A percentile compares a stretch with the other conserved stretches of the same genome.
These are phyloP conservation scores for Iphiclides podalirius DNA, from an alignment of 2,888 invertebrate species.

Conservation along the genomic window DNA sequence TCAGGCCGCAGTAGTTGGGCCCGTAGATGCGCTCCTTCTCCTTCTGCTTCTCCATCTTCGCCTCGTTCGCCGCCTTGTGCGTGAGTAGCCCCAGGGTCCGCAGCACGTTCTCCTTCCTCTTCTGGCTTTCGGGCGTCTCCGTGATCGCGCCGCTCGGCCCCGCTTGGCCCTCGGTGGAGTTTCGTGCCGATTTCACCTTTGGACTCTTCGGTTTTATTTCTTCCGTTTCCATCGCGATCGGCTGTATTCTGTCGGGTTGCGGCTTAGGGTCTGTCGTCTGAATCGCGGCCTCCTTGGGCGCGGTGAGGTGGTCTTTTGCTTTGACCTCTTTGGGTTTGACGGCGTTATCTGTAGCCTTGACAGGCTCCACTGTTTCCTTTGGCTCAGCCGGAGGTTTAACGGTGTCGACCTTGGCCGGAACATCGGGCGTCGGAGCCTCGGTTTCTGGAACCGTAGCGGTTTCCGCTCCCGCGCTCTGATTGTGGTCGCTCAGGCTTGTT, in stretches of 20 bases:
- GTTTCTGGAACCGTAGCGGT: slow-evolving; percentile 21
- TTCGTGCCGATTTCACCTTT: slow-evolving; percentile 51
- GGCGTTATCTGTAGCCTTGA: slow-evolving; percentile 25
- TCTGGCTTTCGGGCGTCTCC: slow-evolving; percentile 83
- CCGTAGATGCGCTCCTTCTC: slow-evolving; percentile 66
- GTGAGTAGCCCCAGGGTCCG: slow-evolving; percentile 87
- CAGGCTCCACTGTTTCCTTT: slow-evolving; percentile 19
- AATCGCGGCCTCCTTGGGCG: slow-evolving; percentile 19
- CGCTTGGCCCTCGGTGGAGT: slow-evolving; percentile 51
- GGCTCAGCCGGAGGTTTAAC: slow-evolving; percentile 1
- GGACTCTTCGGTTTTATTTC: slow-evolving; percentile 39
- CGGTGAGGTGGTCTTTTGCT: background rate
- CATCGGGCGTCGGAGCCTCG: slow-evolving; percentile 17
- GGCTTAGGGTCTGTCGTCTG: slow-evolving; percentile 28
- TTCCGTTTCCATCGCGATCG: slow-evolving; percentile 30
- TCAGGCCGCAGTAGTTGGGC: slow-evolving; percentile 41
- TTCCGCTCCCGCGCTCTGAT: slow-evolving; percentile 26
- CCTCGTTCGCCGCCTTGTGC: slow-evolving; percentile 86
- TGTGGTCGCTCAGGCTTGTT: slow-evolving; percentile 25
- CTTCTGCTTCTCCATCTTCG: slow-evolving; percentile 78
- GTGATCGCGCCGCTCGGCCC: slow-evolving; percentile 61
- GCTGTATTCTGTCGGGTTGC: slow-evolving; percentile 15
- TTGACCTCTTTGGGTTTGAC: slow-evolving; percentile 21
- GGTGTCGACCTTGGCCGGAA: slow-evolving; percentile 8
- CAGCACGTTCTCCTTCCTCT: slow-evolving; percentile 86